Evolutionary conservation across 2,888 invertebrate genomes (phyloP).

Genomic region (Balanococcus diminutus): DNA sequence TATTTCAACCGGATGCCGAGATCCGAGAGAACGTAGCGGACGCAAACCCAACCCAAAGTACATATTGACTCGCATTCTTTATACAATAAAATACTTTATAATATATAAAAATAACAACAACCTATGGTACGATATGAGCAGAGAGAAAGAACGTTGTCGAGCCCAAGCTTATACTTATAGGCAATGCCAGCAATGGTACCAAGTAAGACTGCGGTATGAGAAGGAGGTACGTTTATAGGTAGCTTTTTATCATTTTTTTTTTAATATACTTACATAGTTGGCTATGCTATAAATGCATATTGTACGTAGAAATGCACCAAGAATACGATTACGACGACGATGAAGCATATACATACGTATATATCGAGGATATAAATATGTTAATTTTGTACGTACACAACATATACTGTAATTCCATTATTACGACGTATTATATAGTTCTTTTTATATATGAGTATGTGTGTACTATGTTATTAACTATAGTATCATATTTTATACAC

Average conservation of each 20-base stretch:
- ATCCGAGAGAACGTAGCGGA: background rate
- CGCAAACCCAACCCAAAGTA: constrained; percentile 3
- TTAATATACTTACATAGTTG: background rate
- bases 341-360: no score
- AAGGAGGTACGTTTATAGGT: constrained; percentile 39
- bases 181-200: background rate
- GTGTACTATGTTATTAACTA: background rate
- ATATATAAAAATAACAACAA: constrained; percentile 34
- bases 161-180: background rate
- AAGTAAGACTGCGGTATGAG: background rate
- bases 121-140: no score
- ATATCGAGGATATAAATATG: constrained; percentile 34
- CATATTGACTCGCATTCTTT: background rate
- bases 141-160: background rate
- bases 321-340: background rate
- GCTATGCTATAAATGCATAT: background rate
- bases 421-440: no score
- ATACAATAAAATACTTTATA: constrained; percentile 27
- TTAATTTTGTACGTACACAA: constrained; percentile 27
- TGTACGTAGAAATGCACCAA: background rate
- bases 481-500: no score
- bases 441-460: background rate
- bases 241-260: constrained; percentile 15
- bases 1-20: constrained; percentile 40
- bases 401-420: background rate